These are phyloP conservation scores for Porites australiensis DNA, from an alignment of 64 coral and sea anemone species.

Conservation along the genomic window DNA sequence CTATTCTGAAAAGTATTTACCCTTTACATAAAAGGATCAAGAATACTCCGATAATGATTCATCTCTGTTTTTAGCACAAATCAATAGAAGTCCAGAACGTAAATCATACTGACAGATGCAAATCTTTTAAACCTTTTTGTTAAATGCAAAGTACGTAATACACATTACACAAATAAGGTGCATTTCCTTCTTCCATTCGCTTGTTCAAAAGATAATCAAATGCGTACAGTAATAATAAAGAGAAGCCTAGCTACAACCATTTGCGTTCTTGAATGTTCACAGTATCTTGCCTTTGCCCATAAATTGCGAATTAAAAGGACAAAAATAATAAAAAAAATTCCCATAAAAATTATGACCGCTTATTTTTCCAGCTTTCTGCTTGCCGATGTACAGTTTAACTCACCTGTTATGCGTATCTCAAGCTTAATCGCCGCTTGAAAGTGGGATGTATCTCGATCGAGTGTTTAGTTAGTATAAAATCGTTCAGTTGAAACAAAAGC, in stretches of 20 bases:
- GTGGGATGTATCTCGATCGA: too few relatives aligned
- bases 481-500: too few relatives aligned
- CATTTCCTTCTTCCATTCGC: background rate
- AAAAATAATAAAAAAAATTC: background rate
- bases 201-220: background rate
- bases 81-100: background rate
- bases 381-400: slow-evolving; percentile 33
- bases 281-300: background rate
- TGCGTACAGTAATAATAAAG: background rate
- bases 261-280: background rate
- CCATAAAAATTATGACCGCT: background rate
- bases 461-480: too few relatives aligned
- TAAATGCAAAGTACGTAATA: slow-evolving; percentile 19
- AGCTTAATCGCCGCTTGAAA: background rate
- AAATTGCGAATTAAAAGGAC: background rate
- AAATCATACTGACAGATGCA: slow-evolving; percentile 27
- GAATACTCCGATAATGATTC: too few relatives aligned
- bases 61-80: background rate
- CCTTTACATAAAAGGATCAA: too few relatives aligned
- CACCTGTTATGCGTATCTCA: slow-evolving; percentile 4
- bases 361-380: slow-evolving; percentile 4
- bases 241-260: background rate
- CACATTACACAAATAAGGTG: background rate
- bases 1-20: too few relatives aligned
- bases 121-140: slow-evolving; percentile 51